These are phyloP conservation scores for Stichopus chloronotus DNA, from an alignment of 35 echinoderm and acorn worm genomes.

Conservation along the genomic window DNA sequence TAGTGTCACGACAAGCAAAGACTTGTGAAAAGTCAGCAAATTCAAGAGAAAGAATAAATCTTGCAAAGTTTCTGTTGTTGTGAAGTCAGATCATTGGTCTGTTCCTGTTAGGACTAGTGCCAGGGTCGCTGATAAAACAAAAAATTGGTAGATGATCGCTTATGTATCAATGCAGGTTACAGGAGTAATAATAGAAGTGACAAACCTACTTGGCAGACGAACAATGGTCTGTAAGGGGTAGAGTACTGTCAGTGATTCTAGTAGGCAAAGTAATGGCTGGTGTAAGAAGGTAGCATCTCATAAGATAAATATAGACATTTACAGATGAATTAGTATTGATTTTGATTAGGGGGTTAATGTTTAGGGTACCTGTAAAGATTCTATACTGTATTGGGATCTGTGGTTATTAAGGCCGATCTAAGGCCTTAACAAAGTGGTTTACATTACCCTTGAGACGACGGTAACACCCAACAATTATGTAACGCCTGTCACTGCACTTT, in stretches of 20 bases:
- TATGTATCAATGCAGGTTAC: neutral
- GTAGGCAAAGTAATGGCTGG: too few species aligned
- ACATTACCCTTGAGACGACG: neutral
- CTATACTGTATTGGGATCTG: too few species aligned
- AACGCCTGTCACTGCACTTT: neutral
- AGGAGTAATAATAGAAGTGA: too few species aligned
- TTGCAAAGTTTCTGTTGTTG: neutral
- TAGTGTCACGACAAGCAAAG: neutral
- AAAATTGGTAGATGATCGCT: neutral
- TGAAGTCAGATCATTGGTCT: neutral
- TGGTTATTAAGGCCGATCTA: neutral
- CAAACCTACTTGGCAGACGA: too few species aligned
- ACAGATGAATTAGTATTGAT: too few species aligned
- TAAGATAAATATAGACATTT: too few species aligned
- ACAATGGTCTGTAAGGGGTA: too few species aligned
- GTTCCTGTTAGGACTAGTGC: neutral
- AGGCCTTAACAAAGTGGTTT: neutral
- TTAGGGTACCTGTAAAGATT: too few species aligned
- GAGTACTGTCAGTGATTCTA: too few species aligned
- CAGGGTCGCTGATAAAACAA: neutral
- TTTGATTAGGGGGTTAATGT: too few species aligned
- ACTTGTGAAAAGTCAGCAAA: neutral
- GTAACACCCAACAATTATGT: neutral
- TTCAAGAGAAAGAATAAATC: neutral
- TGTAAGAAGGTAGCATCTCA: too few species aligned